These are phyloP conservation scores for Phaonia tiefii DNA, from an alignment of 2,888 invertebrate species.

Conservation along the genomic window DNA sequence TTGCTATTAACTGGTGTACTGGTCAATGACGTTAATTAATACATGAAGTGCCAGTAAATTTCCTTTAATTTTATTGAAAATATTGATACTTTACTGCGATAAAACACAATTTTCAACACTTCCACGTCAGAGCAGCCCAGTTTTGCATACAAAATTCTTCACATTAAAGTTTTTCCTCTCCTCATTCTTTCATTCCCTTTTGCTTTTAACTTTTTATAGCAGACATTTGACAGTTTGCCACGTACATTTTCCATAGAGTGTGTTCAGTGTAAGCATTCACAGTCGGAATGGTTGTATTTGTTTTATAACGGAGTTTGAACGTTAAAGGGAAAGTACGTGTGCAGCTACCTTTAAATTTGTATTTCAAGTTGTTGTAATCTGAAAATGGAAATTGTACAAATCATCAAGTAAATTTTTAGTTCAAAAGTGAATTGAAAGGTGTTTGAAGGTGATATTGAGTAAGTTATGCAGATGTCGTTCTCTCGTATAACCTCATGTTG, in stretches of 20 bases:
- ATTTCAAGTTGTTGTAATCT: too few relatives aligned
- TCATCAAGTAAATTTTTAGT: too few relatives aligned
- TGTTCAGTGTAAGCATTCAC: constrained; percentile 40
- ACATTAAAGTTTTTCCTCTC: constrained; percentile 3
- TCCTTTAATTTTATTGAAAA: constrained; percentile 6
- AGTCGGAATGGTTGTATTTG: not conserved
- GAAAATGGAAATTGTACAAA: too few relatives aligned
- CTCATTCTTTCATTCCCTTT: constrained; percentile 46
- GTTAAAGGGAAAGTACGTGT: too few relatives aligned
- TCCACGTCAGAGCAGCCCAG: constrained; percentile 76
- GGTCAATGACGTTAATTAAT: not conserved
- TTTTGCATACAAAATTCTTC: constrained; percentile 38
- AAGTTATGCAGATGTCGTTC: too few relatives aligned
- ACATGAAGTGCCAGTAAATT: constrained; percentile 12
- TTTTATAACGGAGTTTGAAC: too few relatives aligned
- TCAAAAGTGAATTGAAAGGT: too few relatives aligned
- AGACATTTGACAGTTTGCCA: constrained; percentile 75
- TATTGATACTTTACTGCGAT: constrained; percentile 46
- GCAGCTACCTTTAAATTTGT: too few relatives aligned
- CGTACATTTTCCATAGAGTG: constrained; percentile 70
- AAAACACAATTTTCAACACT: constrained; percentile 71
- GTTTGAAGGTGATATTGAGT: too few relatives aligned
- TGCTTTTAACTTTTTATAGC: constrained; percentile 42
- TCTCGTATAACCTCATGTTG: too few relatives aligned
- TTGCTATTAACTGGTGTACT: not conserved